Percentiles rank a stretch among this genome's conserved stretches.
phyloP scores from a whole-genome alignment of 64 coral and sea anemone genomes.

The Dendrophyllia cribrosa region DNA sequence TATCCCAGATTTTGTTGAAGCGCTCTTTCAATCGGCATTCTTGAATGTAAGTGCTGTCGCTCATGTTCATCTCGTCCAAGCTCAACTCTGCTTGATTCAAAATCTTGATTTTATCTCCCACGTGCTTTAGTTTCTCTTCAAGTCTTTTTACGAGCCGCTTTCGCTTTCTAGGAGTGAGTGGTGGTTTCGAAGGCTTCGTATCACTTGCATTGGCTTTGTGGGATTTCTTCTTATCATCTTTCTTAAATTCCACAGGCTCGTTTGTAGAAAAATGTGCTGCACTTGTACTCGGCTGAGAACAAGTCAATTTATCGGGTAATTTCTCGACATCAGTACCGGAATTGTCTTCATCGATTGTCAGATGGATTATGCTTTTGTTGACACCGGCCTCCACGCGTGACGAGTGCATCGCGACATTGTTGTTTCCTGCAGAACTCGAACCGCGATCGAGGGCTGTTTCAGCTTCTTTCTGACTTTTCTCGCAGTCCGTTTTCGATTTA shows the following conservation, averaged over 20 bases:
- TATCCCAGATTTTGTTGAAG: slow-evolving; percentile 90
- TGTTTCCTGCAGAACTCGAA: neutral
- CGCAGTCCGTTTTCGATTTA: neutral
- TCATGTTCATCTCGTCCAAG: slow-evolving; percentile 90
- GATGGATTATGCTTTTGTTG: neutral
- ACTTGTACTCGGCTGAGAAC: neutral
- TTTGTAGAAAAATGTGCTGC: neutral
- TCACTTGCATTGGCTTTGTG: neutral
- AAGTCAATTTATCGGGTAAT: neutral
- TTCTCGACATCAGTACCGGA: too few relatives aligned
- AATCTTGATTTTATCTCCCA: slow-evolving; percentile 83
- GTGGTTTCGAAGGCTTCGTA: neutral
- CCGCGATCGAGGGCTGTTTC: neutral
- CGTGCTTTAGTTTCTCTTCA: slow-evolving; percentile 69
- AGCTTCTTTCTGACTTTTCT: neutral
- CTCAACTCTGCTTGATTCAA: slow-evolving; percentile 84
- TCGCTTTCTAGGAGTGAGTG: slow-evolving; percentile 27
- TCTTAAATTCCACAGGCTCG: neutral
- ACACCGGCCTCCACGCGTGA: neutral
- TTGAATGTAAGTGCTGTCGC: slow-evolving; percentile 90
- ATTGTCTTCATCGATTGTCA: neutral
- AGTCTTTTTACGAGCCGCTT: slow-evolving; percentile 50
- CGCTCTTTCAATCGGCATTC: slow-evolving; percentile 81
- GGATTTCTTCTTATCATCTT: neutral
- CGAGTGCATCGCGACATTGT: neutral